A percentile compares a stretch with the other conserved stretches of the same genome.
phyloP scores from a whole-genome alignment of 2,888 invertebrate species.

The Odontothrips loti region DNA sequence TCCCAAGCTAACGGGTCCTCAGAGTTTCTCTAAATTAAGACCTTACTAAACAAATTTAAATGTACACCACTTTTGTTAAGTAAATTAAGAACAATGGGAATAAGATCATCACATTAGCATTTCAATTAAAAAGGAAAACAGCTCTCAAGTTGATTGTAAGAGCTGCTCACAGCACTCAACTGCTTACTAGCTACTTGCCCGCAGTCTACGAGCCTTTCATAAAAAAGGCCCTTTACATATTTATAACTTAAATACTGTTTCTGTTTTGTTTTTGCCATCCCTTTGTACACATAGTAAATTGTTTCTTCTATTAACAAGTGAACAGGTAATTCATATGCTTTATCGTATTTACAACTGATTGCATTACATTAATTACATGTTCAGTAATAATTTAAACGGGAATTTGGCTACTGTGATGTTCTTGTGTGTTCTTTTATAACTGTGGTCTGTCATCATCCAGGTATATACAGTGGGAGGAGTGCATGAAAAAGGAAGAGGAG shows the following conservation, averaged over 20 bases:
- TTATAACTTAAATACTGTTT: background rate
- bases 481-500: slow-evolving; percentile 4
- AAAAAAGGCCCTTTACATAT: background rate
- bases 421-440: background rate
- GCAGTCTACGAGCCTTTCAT: background rate
- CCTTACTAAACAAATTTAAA: background rate
- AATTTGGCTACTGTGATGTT: slow-evolving; percentile 14
- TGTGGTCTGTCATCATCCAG: slow-evolving; percentile 17
- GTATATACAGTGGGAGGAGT: slow-evolving; percentile 3
- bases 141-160: background rate
- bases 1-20: background rate
- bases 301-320: slow-evolving; percentile 1
- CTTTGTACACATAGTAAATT: slow-evolving; percentile 21
- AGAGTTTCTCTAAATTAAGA: background rate
- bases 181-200: background rate
- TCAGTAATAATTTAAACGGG: background rate
- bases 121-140: background rate
- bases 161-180: background rate
- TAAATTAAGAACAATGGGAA: background rate
- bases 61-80: background rate
- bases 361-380: background rate
- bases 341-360: slow-evolving; percentile 9
- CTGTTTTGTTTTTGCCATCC: background rate
- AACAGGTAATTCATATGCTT: background rate
- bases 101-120: background rate